Evolutionary conservation across 92 coral and sea anemone species (phyloP), one percentile per base, ranked within the genome.

Genomic region (Nematostella vectensis): DNA sequence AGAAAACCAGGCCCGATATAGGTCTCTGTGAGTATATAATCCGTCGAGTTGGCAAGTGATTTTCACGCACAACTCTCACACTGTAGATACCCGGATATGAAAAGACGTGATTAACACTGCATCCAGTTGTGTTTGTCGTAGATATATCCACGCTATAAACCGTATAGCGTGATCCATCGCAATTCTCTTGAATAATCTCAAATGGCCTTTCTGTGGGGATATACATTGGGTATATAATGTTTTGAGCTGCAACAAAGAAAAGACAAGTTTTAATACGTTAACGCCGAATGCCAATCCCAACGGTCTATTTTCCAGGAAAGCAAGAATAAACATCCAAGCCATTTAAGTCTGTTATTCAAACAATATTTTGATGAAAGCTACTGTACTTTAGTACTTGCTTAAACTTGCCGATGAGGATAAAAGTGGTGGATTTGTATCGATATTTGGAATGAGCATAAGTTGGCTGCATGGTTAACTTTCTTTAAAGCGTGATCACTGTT

Each of bases 51-150:
- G 25, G 13, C 8, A 53, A 49, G 25, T 75, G 75, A 8, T 64
- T 65, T 10, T 62, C 58, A 16, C 17, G 27, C 8, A 47, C 24
- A 20, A 81, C 31, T 16, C 20, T 50, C 17, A 81, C 11, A 40
- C 70, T 79, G 19, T 63, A 55, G 6, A 75, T 15, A 18, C 88
- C 88, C 4, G 88, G 68, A 20, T 2, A 64, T 10, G 48, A 16
- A 40, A 67, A 81, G 4, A 21, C 54, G 71, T 81, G 83, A 23
- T 56, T 66, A 48, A 81, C 47, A 15, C 25, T 58, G 59, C 88
- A 81, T 25, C 38, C 52, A 2, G 47, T 47, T 15, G 75, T 67
- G 40, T 70, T 53, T 17, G 31, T 43, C 8, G 27, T 58, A 9
- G 40, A 6, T 6, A 6, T 15, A 15, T 33, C 40, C 6, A 33